A percentile compares a stretch with the other conserved stretches of the same genome.
These are phyloP conservation scores for Eumerus sabulonum DNA, from an alignment of 2,888 invertebrate genomes.

Conservation along the genomic window DNA sequence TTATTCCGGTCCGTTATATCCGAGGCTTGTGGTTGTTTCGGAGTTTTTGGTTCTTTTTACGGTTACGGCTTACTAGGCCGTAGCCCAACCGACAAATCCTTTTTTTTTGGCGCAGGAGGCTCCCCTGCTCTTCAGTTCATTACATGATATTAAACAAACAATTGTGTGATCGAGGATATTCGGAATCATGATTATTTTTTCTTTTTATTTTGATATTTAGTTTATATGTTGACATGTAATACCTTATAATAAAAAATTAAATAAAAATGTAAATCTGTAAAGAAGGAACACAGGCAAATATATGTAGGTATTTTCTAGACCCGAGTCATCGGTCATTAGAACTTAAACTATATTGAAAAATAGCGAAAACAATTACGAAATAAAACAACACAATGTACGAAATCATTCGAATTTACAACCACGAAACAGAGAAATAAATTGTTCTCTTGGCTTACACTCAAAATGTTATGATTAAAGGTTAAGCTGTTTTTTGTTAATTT, in stretches of 20 bases:
- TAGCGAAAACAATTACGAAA: background rate
- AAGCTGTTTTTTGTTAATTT: conserved; percentile 9
- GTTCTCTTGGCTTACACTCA: conserved; percentile 47
- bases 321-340: conserved; percentile 52
- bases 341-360: conserved; percentile 9
- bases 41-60: no score
- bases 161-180: background rate
- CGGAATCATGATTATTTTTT: background rate
- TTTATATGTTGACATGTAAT: conserved; percentile 30
- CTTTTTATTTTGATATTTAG: conserved; percentile 26
- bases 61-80: no score
- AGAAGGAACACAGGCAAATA: conserved; percentile 59
- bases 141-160: background rate
- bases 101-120: no score
- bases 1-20: no score
- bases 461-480: conserved; percentile 35
- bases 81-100: no score
- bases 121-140: no score
- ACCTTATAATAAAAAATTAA: conserved; percentile 29
- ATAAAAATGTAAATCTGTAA: conserved; percentile 49
- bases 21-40: no score
- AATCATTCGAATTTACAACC: conserved; percentile 24
- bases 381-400: conserved; percentile 2
- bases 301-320: conserved; percentile 55
- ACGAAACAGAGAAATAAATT: conserved; percentile 19